Percentiles rank a stretch among this genome's conserved stretches.
Evolutionary conservation across 2,797 vertebrate genomes (phyloP).

Genomic region (Helostoma temminkii): DNA sequence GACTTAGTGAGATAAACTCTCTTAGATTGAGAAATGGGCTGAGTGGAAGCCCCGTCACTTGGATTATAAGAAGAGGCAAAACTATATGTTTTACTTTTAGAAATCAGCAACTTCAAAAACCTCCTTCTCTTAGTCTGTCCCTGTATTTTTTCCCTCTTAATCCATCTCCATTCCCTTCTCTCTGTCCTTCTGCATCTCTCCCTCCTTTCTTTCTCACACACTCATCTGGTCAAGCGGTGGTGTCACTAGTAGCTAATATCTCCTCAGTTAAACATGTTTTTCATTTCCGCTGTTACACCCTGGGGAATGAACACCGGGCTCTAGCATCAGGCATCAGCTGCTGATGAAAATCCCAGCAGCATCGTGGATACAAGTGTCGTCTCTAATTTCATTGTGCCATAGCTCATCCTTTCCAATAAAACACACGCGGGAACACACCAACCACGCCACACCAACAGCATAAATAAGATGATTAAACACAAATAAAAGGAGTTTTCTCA

Average conservation of each 20-base stretch:
- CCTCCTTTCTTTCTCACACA: conserved; percentile 3
- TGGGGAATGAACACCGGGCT: conserved; percentile 56
- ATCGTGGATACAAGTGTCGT: conserved; percentile 39
- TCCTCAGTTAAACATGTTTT: conserved; percentile 77
- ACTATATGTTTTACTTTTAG: background rate
- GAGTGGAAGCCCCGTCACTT: background rate
- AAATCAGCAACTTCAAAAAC: conserved; percentile 13
- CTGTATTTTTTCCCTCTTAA: conserved; percentile 10
- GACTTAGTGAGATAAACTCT: conserved; percentile 38
- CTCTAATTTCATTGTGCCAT: conserved; percentile 39
- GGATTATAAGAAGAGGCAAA: background rate
- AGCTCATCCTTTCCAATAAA: conserved; percentile 40
- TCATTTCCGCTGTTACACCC: conserved; percentile 76
- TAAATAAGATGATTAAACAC: conserved; percentile 52
- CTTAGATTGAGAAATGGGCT: background rate
- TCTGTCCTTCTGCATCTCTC: conserved; percentile 22
- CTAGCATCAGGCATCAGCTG: conserved; percentile 49
- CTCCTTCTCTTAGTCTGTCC: background rate
- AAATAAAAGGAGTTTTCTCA: conserved; percentile 50
- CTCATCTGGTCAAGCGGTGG: conserved; percentile 44
- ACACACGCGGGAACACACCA: conserved; percentile 6
- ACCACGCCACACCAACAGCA: conserved; percentile 17
- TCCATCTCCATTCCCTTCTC: conserved; percentile 12
- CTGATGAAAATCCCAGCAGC: conserved; percentile 56
- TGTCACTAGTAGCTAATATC: conserved; percentile 63